These are phyloP conservation scores for Drosophila buzzatii DNA, from an alignment of 2,888 invertebrate genomes.

Conservation along the genomic window DNA sequence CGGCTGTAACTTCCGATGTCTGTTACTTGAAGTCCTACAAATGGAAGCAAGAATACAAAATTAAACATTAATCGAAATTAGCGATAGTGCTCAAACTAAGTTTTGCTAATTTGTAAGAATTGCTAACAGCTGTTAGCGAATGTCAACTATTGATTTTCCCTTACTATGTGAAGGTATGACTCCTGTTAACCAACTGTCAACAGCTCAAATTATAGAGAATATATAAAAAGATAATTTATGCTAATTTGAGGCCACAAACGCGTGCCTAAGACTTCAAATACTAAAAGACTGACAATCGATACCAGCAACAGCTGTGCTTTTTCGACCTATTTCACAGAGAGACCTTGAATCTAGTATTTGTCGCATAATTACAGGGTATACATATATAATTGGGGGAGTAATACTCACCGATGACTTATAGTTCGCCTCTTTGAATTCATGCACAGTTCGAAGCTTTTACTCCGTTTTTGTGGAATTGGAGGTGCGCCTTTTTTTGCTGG, in stretches of 20 bases:
- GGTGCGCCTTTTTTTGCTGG: slow-evolving; percentile 96
- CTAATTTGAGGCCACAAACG: not conserved
- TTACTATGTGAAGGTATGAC: not conserved
- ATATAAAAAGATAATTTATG: slow-evolving; percentile 1
- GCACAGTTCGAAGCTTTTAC: slow-evolving; percentile 91
- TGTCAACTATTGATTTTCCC: not conserved
- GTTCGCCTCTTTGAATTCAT: slow-evolving; percentile 95
- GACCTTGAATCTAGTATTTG: not conserved
- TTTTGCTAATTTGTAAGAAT: not conserved
- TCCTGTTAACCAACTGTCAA: not conserved
- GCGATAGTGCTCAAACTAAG: not conserved
- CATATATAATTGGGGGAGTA: too few relatives aligned
- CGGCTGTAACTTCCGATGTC: slow-evolving; percentile 98
- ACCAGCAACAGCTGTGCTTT: slow-evolving; percentile 23
- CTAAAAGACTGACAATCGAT: slow-evolving; percentile 20
- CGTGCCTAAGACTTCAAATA: not conserved
- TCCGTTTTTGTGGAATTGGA: slow-evolving; percentile 89
- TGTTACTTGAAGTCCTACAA: slow-evolving; percentile 96
- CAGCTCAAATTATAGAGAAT: not conserved
- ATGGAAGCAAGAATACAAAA: slow-evolving; percentile 54
- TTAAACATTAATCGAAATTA: not conserved
- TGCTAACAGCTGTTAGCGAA: not conserved
- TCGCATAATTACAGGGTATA: not conserved
- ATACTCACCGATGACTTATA: slow-evolving; percentile 91
- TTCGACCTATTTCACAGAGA: slow-evolving; percentile 17